Evolutionary conservation across 2,113 vertebrate genomes (phyloP).

Genomic region (Chauna torquata): DNA sequence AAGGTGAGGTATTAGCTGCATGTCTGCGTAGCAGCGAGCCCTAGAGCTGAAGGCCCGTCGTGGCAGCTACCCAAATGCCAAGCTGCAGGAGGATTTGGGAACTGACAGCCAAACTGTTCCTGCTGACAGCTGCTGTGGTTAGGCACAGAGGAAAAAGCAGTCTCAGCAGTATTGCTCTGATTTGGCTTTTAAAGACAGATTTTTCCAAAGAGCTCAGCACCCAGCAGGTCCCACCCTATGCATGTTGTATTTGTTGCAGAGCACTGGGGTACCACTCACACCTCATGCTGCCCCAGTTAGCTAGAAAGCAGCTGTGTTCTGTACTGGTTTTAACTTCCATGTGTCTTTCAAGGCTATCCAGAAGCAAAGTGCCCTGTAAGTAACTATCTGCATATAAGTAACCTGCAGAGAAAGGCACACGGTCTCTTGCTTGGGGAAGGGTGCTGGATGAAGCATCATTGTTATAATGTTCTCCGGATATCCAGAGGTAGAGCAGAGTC

Average conservation of each 20-base stretch:
- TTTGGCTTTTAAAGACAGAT: not conserved
- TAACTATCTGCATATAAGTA: not conserved
- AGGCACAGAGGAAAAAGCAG: not conserved
- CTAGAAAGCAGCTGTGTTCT: not conserved
- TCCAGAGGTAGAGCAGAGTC: not conserved
- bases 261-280: not conserved
- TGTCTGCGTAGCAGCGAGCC: not conserved
- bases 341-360: not conserved
- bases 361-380: not conserved
- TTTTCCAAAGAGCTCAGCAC: not conserved
- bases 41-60: not conserved
- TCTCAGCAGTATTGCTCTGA: not conserved
- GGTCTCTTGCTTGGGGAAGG: not conserved
- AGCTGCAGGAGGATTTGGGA: not conserved
- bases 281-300: not conserved
- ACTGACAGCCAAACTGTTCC: not conserved
- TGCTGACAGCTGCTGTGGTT: not conserved
- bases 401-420: not conserved
- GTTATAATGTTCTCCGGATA: not conserved
- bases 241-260: not conserved
- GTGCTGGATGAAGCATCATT: not conserved
- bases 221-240: not conserved
- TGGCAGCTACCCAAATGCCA: not conserved
- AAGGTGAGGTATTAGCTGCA: not conserved
- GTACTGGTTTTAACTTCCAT: not conserved